These are phyloP conservation scores for Poecile atricapillus DNA, from an alignment of 2,113 vertebrate species.

Conservation along the genomic window DNA sequence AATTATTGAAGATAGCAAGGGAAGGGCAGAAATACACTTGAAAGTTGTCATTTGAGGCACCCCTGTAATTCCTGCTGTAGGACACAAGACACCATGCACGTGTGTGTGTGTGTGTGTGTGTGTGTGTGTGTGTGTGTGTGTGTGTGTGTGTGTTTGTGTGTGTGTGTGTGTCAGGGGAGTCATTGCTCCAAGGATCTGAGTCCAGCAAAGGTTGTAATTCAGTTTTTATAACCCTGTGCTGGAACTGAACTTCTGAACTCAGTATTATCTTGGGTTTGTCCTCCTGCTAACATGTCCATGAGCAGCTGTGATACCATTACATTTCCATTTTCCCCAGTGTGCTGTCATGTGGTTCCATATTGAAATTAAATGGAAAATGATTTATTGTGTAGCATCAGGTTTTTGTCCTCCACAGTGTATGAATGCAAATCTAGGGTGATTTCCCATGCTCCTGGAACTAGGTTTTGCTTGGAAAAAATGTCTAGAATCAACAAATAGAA, in stretches of 20 bases:
- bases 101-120: no score
- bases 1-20: background rate
- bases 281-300: background rate
- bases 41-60: background rate
- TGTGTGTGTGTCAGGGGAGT: background rate
- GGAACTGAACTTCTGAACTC: conserved; percentile 55
- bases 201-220: background rate
- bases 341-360: background rate
- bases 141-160: no score
- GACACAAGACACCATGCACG: background rate
- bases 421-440: background rate
- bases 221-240: background rate
- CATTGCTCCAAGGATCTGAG: background rate
- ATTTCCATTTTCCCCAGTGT: conserved; percentile 20
- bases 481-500: conserved; percentile 39
- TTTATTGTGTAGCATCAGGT: background rate
- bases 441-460: conserved; percentile 54
- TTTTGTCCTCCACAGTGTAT: background rate
- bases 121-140: background rate
- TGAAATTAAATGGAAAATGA: conserved; percentile 34
- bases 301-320: conserved; percentile 7
- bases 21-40: background rate
- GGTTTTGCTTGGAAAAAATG: background rate
- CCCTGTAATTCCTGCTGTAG: background rate
- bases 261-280: conserved; percentile 7